A percentile compares a stretch with the other conserved stretches of the same genome.
phyloP scores from a whole-genome alignment of 2,797 vertebrate species.

The Alectoris magna region DNA sequence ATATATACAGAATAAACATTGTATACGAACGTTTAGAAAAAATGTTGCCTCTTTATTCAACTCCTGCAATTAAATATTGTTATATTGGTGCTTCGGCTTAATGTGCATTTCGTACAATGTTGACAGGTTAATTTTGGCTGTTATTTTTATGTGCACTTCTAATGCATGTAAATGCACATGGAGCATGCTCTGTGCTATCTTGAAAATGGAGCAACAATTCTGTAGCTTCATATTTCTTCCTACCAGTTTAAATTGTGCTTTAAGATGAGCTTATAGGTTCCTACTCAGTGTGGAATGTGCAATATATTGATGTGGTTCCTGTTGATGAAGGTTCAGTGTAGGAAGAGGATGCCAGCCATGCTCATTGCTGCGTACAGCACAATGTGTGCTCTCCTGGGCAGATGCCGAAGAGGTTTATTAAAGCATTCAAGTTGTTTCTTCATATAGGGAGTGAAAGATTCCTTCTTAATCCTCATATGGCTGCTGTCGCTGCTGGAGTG shows the following conservation, averaged over 20 bases:
- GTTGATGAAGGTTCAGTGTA: neutral
- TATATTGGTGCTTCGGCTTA: neutral
- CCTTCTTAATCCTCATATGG: constrained; percentile 62
- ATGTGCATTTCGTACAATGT: neutral
- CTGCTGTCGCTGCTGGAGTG: constrained; percentile 71
- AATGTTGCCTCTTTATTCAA: fast-evolving
- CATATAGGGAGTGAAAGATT: constrained; percentile 26
- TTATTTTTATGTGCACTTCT: neutral
- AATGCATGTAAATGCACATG: neutral
- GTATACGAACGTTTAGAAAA: neutral
- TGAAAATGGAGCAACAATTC: neutral
- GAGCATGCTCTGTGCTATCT: neutral
- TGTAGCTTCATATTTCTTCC: neutral
- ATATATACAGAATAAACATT: neutral
- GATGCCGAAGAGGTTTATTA: neutral
- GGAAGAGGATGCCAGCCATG: neutral
- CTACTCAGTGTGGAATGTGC: neutral
- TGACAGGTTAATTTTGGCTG: neutral
- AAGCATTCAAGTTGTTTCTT: neutral
- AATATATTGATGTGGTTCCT: neutral
- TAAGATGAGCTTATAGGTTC: neutral
- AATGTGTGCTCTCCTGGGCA: neutral
- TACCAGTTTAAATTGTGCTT: neutral
- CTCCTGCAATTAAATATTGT: neutral
- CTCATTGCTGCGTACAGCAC: neutral